Evolutionary conservation across 2,888 invertebrate genomes (phyloP).

Genomic region (Hermodice carunculata): DNA sequence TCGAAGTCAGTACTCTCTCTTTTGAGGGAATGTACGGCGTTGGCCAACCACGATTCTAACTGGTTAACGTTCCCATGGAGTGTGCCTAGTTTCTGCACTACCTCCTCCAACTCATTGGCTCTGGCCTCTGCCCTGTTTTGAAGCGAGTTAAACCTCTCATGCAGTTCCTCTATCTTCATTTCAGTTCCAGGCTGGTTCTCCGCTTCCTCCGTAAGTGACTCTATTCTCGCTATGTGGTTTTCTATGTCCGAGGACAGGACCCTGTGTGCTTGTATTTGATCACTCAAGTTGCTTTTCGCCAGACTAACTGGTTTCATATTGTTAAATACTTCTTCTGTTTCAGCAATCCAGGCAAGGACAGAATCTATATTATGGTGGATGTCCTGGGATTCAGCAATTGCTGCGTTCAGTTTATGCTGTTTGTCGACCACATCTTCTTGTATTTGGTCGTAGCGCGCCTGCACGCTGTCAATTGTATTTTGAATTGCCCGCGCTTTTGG

Average conservation of each 20-base stretch:
- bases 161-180: constrained; percentile 45
- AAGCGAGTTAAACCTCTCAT: constrained; percentile 51
- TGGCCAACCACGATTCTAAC: constrained; percentile 60
- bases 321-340: constrained; percentile 52
- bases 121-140: constrained; percentile 51
- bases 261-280: constrained; percentile 90
- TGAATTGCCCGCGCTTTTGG: constrained; percentile 70
- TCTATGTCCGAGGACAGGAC: constrained; percentile 69
- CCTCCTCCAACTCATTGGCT: constrained; percentile 49
- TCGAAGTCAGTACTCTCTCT: constrained; percentile 36
- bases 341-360: constrained; percentile 52
- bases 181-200: constrained; percentile 47
- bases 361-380: constrained; percentile 57
- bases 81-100: constrained; percentile 32
- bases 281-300: constrained; percentile 85
- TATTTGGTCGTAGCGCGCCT: constrained; percentile 50
- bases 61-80: constrained; percentile 37
- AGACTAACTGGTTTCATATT: constrained; percentile 80
- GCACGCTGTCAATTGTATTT: constrained; percentile 60
- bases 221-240: constrained; percentile 56
- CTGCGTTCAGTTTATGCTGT: constrained; percentile 50
- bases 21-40: constrained; percentile 58
- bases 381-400: constrained; percentile 60
- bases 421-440: constrained; percentile 41
- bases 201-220: constrained; percentile 47